A percentile compares a stretch with the other conserved stretches of the same genome.
phyloP scores from a whole-genome alignment of 2,888 invertebrate genomes.

The Cheilosia vernalis region DNA sequence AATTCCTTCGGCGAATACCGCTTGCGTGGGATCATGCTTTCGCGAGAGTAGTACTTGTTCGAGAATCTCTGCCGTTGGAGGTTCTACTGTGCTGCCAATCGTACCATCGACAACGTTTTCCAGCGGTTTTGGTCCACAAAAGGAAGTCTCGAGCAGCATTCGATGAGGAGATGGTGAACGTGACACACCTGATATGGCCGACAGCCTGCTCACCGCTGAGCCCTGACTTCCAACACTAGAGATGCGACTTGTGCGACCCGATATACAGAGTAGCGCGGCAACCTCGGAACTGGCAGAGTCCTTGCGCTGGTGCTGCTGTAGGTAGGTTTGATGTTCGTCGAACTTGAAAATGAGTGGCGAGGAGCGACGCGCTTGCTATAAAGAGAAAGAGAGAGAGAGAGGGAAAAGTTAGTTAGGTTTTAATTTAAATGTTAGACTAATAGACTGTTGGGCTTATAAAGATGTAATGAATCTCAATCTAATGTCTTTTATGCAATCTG shows the following conservation, averaged over 20 bases:
- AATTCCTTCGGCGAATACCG: conserved; percentile 87
- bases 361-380: conserved; percentile 80
- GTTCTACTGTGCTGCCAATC: conserved; percentile 84
- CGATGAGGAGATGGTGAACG: conserved; percentile 95
- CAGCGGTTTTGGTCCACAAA: conserved; percentile 92
- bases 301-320: conserved; percentile 87
- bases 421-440: too few species aligned
- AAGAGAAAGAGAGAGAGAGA: conserved; percentile 11
- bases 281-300: conserved; percentile 91
- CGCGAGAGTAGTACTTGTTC: conserved; percentile 86
- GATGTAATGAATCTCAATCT: too few species aligned
- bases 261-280: conserved; percentile 88
- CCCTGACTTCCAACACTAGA: conserved; percentile 93
- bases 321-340: conserved; percentile 83
- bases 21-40: conserved; percentile 87
- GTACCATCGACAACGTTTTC: conserved; percentile 84
- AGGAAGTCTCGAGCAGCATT: conserved; percentile 94
- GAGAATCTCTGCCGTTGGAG: conserved; percentile 85
- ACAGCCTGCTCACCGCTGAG: conserved; percentile 86
- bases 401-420: neutral
- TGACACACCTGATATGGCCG: conserved; percentile 85
- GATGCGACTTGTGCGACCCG: conserved; percentile 91
- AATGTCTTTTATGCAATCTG: too few species aligned
- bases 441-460: too few species aligned
- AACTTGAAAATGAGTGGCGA: conserved; percentile 84